phyloP scores from a whole-genome alignment of 2,113 vertebrate genomes.

The Bos indicus region DNA sequence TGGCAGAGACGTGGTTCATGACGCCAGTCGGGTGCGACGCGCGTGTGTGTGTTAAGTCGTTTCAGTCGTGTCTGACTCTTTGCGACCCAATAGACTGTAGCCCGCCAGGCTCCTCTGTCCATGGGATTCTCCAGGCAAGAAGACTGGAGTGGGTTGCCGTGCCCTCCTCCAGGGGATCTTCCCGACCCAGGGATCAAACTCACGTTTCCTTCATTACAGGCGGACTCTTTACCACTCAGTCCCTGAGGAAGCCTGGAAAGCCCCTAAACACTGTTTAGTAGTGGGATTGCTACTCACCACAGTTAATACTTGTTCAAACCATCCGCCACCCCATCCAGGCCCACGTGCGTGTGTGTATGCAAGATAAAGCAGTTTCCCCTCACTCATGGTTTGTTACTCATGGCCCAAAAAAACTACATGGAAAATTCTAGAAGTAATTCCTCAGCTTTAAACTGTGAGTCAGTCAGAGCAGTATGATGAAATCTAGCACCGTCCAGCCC shows the following conservation, averaged over 20 bases:
- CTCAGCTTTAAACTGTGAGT: neutral
- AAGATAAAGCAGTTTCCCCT: neutral
- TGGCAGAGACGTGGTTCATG: neutral
- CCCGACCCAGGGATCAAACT: neutral
- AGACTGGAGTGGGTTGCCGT: neutral
- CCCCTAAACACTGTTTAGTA: neutral
- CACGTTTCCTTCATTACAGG: neutral
- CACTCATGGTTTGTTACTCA: neutral
- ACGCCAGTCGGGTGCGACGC: fast-evolving
- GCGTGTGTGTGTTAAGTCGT: fast-evolving
- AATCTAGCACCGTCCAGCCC: neutral
- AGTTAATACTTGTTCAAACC: neutral
- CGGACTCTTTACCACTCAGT: neutral
- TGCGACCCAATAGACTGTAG: neutral
- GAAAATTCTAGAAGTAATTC: neutral
- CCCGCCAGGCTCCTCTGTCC: neutral
- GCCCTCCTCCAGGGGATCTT: neutral
- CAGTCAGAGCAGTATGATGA: neutral
- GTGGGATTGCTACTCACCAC: neutral
- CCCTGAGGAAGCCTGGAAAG: neutral
- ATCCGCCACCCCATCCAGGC: neutral
- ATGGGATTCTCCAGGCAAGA: neutral
- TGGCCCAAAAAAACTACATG: neutral
- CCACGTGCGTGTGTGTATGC: neutral
- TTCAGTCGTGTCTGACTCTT: neutral